These are phyloP conservation scores for Taenioides sp. DNA, from an alignment of 2,797 vertebrate genomes.

Conservation along the genomic window DNA sequence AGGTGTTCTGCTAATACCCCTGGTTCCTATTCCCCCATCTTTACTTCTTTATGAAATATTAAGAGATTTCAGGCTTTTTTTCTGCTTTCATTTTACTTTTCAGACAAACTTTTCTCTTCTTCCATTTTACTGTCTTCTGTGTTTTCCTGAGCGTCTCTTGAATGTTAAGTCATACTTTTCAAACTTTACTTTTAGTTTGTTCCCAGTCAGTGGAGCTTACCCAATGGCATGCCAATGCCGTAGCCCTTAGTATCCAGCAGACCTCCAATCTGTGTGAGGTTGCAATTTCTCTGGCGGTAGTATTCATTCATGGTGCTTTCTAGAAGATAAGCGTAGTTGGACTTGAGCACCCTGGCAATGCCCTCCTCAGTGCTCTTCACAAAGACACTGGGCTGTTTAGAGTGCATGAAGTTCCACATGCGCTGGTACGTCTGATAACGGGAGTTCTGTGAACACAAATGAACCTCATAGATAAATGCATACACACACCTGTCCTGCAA, in stretches of 20 bases:
- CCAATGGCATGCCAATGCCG: constrained; percentile 97
- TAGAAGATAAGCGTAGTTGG: constrained; percentile 97
- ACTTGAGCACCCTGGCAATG: constrained; percentile 95
- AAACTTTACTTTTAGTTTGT: background rate
- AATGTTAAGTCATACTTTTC: background rate
- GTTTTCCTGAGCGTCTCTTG: constrained; percentile 12
- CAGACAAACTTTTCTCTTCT: constrained; percentile 15
- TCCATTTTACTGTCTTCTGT: constrained; percentile 10
- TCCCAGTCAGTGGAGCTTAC: constrained; percentile 74
- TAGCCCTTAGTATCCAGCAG: constrained; percentile 99
- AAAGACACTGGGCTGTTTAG: constrained; percentile 97
- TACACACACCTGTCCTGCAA: background rate
- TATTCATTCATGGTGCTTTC: constrained; percentile 99
- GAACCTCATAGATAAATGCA: background rate
- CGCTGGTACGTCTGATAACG: constrained; percentile 99
- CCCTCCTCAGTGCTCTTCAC: constrained; percentile 99
- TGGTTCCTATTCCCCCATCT: constrained; percentile 29
- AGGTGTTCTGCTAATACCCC: constrained; percentile 30
- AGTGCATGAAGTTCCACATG: constrained; percentile 99
- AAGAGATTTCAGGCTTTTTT: constrained; percentile 23
- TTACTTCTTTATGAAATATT: constrained; percentile 38
- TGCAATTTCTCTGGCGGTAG: constrained; percentile 95
- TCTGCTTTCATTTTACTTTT: constrained; percentile 29
- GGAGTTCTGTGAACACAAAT: constrained; percentile 84
- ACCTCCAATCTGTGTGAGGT: constrained; percentile 98